Evolutionary conservation across 2,888 invertebrate genomes (phyloP), one percentile per base, ranked within the genome.

Genomic region (Nomada hirtipes): DNA sequence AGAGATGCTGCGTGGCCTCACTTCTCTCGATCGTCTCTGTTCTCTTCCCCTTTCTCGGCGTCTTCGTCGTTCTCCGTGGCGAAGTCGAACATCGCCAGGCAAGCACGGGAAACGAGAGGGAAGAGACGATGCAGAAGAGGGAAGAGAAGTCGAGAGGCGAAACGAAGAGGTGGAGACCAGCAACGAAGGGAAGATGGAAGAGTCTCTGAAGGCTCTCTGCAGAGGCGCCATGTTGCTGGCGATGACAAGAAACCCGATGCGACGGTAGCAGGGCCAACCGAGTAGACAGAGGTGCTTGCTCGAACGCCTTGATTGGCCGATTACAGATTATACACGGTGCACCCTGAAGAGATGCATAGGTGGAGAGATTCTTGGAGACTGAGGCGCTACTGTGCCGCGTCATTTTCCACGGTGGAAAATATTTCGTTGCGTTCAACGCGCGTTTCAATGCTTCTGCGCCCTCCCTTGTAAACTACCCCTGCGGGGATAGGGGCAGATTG

Each of bases 261-360:
- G 88, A 87, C 90, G 87, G 91, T 88, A 90, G 88, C 89, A 74
- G 84, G 84, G 76, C 83, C 86, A 88, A 90, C 84, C 82, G 81
- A 77, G 76, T 83, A 83, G 75, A 81, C 82, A 82, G 82, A 86
- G 86, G 86, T 86, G 87, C 81, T 86, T 85, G 87, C 84, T 85
- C 86, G 89, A 80, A 87, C 88, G 89, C 79, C 87, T 90, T 90
- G 89, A 91, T 91, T 91, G 89, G 89, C 83, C 89, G 90, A 91
- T 91, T 91, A 91, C 84, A 82, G 90, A 90, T 91, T 91, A 90
- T 91, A 86, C 91, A 91, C 87, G 91, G 84, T 90, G 86, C 90
- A 86, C 89, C 87, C 90, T 82, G 84, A 64, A 61, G 79, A 72
- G 82, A 68, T 76, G 73, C 77, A 67, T 26, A 50, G 77, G 47